Conservation (phyloP, 1,140 invertebrate genomes). For the Caenorhabditis remanei region DNA sequence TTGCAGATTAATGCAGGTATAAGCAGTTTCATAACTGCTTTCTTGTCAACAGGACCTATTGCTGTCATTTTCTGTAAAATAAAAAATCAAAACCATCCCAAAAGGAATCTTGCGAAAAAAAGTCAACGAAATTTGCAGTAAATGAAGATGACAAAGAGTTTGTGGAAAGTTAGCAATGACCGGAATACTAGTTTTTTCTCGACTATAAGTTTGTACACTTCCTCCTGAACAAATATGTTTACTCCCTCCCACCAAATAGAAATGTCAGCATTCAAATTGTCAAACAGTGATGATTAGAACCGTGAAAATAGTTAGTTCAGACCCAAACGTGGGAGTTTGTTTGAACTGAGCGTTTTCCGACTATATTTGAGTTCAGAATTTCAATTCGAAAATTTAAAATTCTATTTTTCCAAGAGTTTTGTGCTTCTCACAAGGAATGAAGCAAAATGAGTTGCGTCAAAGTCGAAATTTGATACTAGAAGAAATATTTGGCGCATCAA, state of each 20-base stretch:
- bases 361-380: background rate
- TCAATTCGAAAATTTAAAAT: background rate
- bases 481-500: background rate
- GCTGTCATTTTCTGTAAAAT: constrained; percentile 58
- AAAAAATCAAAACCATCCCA: background rate
- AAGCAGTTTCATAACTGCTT: constrained; percentile 63
- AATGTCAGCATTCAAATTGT: constrained; percentile 2
- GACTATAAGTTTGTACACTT: constrained; percentile 30
- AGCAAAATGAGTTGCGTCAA: too few species aligned
- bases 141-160: background rate
- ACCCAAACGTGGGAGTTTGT: constrained; percentile 34
- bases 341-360: background rate
- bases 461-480: background rate
- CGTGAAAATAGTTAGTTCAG: constrained; percentile 23
- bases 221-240: constrained; percentile 46
- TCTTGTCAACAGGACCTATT: background rate
- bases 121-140: background rate
- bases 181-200: constrained; percentile 7
- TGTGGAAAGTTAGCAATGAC: background rate
- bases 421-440: too few species aligned
- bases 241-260: background rate
- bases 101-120: background rate
- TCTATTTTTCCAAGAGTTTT: background rate
- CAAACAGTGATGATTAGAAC: constrained; percentile 30
- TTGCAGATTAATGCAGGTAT: constrained; percentile 72